These are phyloP conservation scores for Scaeva pyrastri DNA, from an alignment of 2,888 invertebrate genomes.

Conservation along the genomic window DNA sequence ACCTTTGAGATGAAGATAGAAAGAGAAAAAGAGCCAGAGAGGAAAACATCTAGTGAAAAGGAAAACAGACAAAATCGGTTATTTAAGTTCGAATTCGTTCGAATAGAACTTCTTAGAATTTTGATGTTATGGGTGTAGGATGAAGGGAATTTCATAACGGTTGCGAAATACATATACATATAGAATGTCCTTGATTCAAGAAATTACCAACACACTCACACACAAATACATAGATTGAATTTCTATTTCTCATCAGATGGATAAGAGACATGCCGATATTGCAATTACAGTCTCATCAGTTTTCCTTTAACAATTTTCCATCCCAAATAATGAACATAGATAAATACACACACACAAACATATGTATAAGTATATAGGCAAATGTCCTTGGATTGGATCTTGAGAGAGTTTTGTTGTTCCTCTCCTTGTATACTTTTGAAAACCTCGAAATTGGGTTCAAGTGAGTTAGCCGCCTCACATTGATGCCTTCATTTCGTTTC, in stretches of 20 bases:
- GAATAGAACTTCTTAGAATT: not conserved
- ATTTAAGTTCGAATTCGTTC: not conserved
- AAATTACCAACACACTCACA: too few relatives aligned
- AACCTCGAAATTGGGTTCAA: constrained; percentile 2
- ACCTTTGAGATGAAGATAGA: not conserved
- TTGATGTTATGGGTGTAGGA: not conserved
- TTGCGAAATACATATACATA: not conserved
- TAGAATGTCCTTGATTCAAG: not conserved
- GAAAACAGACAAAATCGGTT: not conserved
- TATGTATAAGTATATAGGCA: not conserved
- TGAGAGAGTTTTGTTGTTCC: not conserved
- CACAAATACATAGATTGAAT: not conserved
- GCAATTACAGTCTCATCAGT: constrained; percentile 35
- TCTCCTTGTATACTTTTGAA: constrained; percentile 14
- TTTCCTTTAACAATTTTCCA: constrained; percentile 39
- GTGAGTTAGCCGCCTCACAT: not conserved
- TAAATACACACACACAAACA: constrained; percentile 24
- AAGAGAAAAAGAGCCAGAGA: not conserved
- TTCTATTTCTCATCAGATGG: not conserved
- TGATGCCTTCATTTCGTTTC: not conserved
- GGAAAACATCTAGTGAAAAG: not conserved
- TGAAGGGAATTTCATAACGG: too few relatives aligned
- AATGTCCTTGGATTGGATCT: constrained; percentile 8
- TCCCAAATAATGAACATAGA: too few relatives aligned
- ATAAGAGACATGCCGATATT: constrained; percentile 11